phyloP scores from a whole-genome alignment of 2,888 invertebrate genomes.

The Diachrysia chrysitis region DNA sequence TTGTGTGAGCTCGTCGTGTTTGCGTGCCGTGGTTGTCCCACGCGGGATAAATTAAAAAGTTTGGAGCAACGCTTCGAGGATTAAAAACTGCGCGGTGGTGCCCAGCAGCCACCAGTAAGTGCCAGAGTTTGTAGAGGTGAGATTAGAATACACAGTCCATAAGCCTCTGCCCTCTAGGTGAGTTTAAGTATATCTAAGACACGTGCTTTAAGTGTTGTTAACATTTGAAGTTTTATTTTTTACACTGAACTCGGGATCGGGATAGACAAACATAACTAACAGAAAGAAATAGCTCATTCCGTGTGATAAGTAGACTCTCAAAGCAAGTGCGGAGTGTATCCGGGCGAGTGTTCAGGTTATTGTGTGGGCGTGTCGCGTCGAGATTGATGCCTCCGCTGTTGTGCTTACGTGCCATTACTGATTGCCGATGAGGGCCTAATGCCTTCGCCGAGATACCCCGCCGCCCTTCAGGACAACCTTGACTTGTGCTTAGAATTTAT shows the following conservation, averaged over 20 bases:
- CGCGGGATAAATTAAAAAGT: slow-evolving; percentile 71
- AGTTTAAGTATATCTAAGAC: neutral
- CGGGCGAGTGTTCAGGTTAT: slow-evolving; percentile 10
- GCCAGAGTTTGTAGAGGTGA: neutral
- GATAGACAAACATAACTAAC: neutral
- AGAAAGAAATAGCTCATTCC: neutral
- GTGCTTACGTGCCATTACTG: slow-evolving; percentile 10
- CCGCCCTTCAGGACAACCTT: neutral
- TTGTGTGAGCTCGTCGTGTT: slow-evolving; percentile 17
- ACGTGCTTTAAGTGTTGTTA: neutral
- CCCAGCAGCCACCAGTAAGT: slow-evolving; percentile 9
- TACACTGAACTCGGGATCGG: too few relatives aligned
- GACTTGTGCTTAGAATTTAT: neutral
- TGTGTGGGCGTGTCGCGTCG: slow-evolving; percentile 9
- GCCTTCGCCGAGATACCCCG: neutral
- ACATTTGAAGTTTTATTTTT: too few relatives aligned
- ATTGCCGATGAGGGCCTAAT: neutral
- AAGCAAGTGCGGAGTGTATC: neutral
- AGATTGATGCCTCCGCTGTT: slow-evolving; percentile 6
- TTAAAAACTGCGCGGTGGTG: slow-evolving; percentile 65
- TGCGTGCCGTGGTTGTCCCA: slow-evolving; percentile 36
- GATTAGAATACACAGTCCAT: neutral
- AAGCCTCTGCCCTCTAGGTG: neutral
- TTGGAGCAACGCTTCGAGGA: slow-evolving; percentile 56
- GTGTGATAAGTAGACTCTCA: neutral